These are phyloP conservation scores for Agrilus planipennis DNA, from an alignment of 1,140 invertebrate species.

Conservation along the genomic window DNA sequence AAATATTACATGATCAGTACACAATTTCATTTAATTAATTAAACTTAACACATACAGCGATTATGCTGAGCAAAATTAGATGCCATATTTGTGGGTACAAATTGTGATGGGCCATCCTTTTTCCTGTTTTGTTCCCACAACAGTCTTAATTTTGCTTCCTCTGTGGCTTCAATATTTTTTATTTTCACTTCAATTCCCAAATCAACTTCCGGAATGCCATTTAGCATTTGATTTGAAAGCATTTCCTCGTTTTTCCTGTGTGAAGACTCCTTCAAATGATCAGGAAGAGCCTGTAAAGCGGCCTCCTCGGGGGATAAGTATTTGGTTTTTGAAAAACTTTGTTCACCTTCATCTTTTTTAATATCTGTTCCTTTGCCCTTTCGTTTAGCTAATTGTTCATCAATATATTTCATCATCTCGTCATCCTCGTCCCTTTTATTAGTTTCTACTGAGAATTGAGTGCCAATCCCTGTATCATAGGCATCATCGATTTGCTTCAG, in stretches of 20 bases:
- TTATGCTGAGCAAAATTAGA: conserved; percentile 97
- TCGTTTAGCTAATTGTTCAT: conserved; percentile 78
- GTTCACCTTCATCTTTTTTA: conserved; percentile 25
- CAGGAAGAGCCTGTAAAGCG: conserved; percentile 71
- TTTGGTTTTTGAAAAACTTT: conserved; percentile 43
- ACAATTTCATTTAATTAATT: conserved; percentile 8
- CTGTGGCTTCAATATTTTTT: conserved; percentile 94
- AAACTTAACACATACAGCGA: conserved; percentile 54
- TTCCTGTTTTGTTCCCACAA: conserved; percentile 80
- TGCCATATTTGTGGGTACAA: conserved; percentile 96
- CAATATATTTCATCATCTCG: conserved; percentile 98
- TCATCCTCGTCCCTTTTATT: conserved; percentile 97
- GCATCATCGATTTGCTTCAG: conserved; percentile 64
- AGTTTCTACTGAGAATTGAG: conserved; percentile 95
- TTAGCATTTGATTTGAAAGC: conserved; percentile 99
- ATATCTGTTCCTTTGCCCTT: conserved; percentile 52
- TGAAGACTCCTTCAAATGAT: conserved; percentile 64
- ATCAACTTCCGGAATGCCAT: conserved; percentile 99
- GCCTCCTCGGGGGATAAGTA: conserved; percentile 80
- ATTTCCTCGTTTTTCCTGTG: conserved; percentile 79
- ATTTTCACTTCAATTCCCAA: conserved; percentile 97
- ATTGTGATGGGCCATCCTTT: conserved; percentile 88
- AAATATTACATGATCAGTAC: conserved; percentile 25
- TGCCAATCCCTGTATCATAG: conserved; percentile 86
- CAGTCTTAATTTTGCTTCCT: conserved; percentile 90